Percentiles rank a stretch among this genome's conserved stretches.
Evolutionary conservation across 1,140 invertebrate genomes (phyloP).

Genomic region (Maconellicoccus hirsutus): DNA sequence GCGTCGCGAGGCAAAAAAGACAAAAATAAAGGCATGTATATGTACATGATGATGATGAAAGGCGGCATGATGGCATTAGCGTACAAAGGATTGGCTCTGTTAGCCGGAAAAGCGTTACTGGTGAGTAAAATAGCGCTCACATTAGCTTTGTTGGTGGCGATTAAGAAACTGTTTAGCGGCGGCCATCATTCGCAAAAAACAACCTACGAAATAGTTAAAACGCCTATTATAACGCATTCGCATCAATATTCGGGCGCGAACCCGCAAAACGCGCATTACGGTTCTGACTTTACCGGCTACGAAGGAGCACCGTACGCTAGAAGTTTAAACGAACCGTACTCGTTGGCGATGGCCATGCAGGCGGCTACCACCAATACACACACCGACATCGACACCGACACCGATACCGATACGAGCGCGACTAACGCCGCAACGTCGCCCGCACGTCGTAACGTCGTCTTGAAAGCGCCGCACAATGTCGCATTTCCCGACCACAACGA

Average conservation of each 20-base stretch:
- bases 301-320: conserved; percentile 35
- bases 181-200: conserved; percentile 54
- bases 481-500: too few relatives aligned
- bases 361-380: too few relatives aligned
- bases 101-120: conserved; percentile 58
- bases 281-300: conserved; percentile 34
- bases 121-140: conserved; percentile 62
- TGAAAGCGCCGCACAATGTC: too few relatives aligned
- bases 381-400: too few relatives aligned
- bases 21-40: conserved; percentile 42
- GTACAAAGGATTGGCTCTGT: conserved; percentile 56
- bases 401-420: too few relatives aligned
- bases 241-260: conserved; percentile 62
- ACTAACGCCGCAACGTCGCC: too few relatives aligned
- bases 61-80: conserved; percentile 56
- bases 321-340: conserved; percentile 28
- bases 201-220: conserved; percentile 71
- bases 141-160: conserved; percentile 56
- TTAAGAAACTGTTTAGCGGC: conserved; percentile 55
- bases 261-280: conserved; percentile 51
- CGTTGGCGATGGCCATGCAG: too few relatives aligned
- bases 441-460: too few relatives aligned
- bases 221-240: conserved; percentile 62
- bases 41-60: conserved; percentile 52
- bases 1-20: conserved; percentile 36